These are phyloP conservation scores for Trachelus iudaicus DNA, from an alignment of 2,888 invertebrate genomes.

Conservation along the genomic window DNA sequence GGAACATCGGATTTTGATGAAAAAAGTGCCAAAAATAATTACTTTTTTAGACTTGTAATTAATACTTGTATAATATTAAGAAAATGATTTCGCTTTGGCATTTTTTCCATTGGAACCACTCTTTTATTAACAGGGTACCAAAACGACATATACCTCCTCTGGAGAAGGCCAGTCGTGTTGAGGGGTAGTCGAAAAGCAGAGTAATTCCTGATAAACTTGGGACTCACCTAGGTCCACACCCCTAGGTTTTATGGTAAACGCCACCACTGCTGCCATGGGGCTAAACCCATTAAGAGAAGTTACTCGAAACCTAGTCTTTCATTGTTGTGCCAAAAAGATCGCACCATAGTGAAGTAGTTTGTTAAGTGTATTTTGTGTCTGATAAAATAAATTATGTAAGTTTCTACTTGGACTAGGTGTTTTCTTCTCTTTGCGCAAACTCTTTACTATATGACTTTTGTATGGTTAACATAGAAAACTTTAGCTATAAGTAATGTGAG, in stretches of 20 bases:
- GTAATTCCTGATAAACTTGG: conserved; percentile 64
- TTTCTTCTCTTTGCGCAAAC: not conserved
- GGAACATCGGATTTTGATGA: conserved; percentile 2
- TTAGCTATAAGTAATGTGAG: not conserved
- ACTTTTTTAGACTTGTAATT: conserved; percentile 24
- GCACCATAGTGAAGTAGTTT: not conserved
- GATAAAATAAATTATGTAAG: not conserved
- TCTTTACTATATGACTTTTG: not conserved
- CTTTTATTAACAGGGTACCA: conserved; percentile 31
- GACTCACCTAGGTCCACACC: conserved; percentile 62
- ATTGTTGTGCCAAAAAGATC: not conserved
- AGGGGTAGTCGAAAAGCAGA: conserved; percentile 63
- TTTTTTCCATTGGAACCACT: conserved; percentile 20
- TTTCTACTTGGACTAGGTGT: not conserved
- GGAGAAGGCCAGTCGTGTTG: conserved; percentile 61
- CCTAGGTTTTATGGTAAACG: conserved; percentile 64
- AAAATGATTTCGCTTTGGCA: conserved; percentile 31
- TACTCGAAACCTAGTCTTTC: conserved; percentile 24
- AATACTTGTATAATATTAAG: not conserved
- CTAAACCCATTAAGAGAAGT: conserved; percentile 54
- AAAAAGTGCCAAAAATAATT: conserved; percentile 32
- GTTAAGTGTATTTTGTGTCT: not conserved
- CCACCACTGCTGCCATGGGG: conserved; percentile 60
- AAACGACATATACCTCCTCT: conserved; percentile 60
- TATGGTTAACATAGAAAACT: not conserved